phyloP scores from a whole-genome alignment of 64 coral and sea anemone genomes.

The Pocillopora verrucosa region DNA sequence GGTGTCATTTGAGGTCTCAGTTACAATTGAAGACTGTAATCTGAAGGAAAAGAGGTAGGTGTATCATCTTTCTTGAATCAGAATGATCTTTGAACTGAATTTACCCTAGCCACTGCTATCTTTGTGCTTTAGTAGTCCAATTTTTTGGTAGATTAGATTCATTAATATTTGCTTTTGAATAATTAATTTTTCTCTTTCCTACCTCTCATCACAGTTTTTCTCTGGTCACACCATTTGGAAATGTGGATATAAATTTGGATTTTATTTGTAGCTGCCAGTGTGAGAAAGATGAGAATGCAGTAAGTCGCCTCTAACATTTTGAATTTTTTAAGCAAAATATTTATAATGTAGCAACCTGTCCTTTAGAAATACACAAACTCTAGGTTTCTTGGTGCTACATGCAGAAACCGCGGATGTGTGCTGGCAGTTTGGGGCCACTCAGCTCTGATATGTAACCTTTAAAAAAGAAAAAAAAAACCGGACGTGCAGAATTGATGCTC shows the following conservation, averaged over 20 bases:
- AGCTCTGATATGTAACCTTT: too few species aligned
- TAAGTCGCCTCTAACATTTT: neutral
- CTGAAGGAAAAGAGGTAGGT: constrained; percentile 45
- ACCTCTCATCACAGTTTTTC: constrained; percentile 48
- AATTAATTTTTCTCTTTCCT: neutral
- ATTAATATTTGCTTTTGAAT: too few species aligned
- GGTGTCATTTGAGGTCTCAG: constrained; percentile 74
- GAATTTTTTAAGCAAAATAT: neutral
- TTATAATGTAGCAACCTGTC: neutral
- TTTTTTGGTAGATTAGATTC: too few species aligned
- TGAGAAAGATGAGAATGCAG: constrained; percentile 57
- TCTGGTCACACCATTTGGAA: constrained; percentile 82
- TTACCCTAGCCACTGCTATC: too few species aligned
- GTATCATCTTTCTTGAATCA: neutral
- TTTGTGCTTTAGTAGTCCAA: too few species aligned
- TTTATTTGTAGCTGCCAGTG: constrained; percentile 86
- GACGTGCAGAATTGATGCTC: too few species aligned
- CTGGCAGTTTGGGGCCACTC: too few species aligned
- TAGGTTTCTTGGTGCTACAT: too few species aligned
- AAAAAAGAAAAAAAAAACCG: too few species aligned
- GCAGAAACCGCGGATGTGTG: too few species aligned
- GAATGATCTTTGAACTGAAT: too few species aligned
- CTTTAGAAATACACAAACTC: too few species aligned
- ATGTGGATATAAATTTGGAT: constrained; percentile 71
- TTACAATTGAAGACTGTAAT: constrained; percentile 65